Conservation (phyloP, 2,888 invertebrate species). For the Lamellibrachia satsuma region DNA sequence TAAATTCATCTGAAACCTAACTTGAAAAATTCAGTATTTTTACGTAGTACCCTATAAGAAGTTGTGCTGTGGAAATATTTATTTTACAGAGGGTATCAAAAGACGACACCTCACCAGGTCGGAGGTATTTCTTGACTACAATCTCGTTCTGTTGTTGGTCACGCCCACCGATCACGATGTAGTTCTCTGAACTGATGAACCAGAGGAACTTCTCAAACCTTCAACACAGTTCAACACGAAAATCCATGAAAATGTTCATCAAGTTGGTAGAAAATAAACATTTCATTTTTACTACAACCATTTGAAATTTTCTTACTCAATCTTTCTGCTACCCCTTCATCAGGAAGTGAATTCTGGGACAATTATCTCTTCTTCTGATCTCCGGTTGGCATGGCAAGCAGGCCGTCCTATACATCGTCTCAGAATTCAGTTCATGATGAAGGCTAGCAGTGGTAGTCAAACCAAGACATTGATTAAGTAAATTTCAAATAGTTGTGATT, state of each 20-base stretch:
- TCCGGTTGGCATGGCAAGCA: too few relatives aligned
- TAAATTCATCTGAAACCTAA: not conserved
- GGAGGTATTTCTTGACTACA: slow-evolving; percentile 92
- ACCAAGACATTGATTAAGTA: not conserved
- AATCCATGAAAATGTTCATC: not conserved
- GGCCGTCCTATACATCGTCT: too few relatives aligned
- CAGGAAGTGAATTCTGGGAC: too few relatives aligned
- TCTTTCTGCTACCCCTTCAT: too few relatives aligned
- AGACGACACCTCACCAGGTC: slow-evolving; percentile 49
- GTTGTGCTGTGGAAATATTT: too few relatives aligned
- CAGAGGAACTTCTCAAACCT: slow-evolving; percentile 97
- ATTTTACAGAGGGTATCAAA: not conserved
- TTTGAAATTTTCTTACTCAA: too few relatives aligned
- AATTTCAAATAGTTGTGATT: not conserved
- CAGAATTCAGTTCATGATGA: too few relatives aligned
- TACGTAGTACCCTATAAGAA: not conserved
- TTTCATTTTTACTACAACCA: too few relatives aligned
- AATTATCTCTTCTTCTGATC: too few relatives aligned
- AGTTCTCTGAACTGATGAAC: slow-evolving; percentile 97
- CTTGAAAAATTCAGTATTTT: not conserved
- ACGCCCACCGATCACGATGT: slow-evolving; percentile 87
- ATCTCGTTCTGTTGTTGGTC: slow-evolving; percentile 99
- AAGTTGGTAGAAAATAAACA: not conserved
- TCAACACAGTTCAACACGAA: not conserved
- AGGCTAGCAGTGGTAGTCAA: too few relatives aligned